These are phyloP conservation scores for Sternarchorhynchus goeldii DNA, from an alignment of 2,797 vertebrate species.

Conservation along the genomic window DNA sequence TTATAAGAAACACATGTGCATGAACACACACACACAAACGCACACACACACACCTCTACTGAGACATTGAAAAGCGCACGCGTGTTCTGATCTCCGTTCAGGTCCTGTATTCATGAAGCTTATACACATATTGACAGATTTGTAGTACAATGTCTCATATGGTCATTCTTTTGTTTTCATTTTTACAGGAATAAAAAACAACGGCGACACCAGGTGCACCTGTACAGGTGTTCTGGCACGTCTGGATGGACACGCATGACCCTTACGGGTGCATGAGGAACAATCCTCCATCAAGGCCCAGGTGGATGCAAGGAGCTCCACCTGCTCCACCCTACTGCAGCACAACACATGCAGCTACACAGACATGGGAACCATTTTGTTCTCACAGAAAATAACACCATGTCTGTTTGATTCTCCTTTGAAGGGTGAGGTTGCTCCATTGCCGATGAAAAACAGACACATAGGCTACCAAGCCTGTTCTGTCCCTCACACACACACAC, in stretches of 20 bases:
- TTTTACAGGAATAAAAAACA: slow-evolving; percentile 81
- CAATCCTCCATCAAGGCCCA: not conserved
- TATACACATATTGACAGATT: slow-evolving; percentile 83
- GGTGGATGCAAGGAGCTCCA: not conserved
- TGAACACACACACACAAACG: not conserved
- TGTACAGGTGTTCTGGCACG: slow-evolving; percentile 48
- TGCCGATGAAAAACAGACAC: slow-evolving; percentile 78
- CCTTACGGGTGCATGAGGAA: not conserved
- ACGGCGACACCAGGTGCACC: slow-evolving; percentile 73
- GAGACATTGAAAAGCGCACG: not conserved
- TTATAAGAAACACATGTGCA: no score
- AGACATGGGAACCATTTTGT: not conserved
- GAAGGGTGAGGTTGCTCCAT: slow-evolving; percentile 69
- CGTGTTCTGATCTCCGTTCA: slow-evolving; percentile 61
- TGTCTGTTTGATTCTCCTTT: slow-evolving; percentile 68
- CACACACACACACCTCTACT: not conserved
- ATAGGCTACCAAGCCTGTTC: slow-evolving; percentile 71
- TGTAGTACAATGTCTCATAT: slow-evolving; percentile 80
- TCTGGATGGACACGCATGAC: not conserved
- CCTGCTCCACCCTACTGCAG: no score
- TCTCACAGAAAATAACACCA: slow-evolving; percentile 72
- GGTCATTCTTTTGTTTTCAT: slow-evolving; percentile 70
- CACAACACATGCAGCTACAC: no score
- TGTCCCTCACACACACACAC: slow-evolving; percentile 53
- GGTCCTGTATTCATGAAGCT: slow-evolving; percentile 83